Evolutionary conservation across 1,140 invertebrate species (phyloP), one percentile per base, ranked within the genome.

Genomic region (Calosoma granatense): DNA sequence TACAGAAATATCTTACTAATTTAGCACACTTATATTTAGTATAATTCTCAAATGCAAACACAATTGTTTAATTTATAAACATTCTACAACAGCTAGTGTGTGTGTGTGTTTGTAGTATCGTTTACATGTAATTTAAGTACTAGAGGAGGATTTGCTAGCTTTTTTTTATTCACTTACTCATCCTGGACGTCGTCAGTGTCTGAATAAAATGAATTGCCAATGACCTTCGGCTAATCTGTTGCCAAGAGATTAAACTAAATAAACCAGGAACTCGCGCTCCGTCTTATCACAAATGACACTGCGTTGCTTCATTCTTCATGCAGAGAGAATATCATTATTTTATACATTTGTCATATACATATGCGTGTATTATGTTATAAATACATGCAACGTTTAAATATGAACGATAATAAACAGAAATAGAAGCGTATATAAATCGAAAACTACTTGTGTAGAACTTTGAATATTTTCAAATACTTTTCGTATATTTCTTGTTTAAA

Each of bases 201-300:
- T 47, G n/a, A 47, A 47, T 12, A 11, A 4, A 12, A 47, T 11
- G 17, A 47, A 12, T 6, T 6, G 41, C 41, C 6, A 47, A 47
- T 47, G 41, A 47, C 41, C 41, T 47, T 47, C 41, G 41, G 4
- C 6, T 47, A 47, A 47, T 47, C 41, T 6, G 41, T 47, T 47
- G 41, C 41, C 41, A 47, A 47, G 41, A 47, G 41, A 47, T 47
- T 47, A 47, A 11, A 47, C 4, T 11, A 47, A 47, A 47, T 47
- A 47, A 47, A 11, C 41, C 41, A 47, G 41, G 41, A 47, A 47
- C 41, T 47, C 17, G 41, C 26, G 6, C 17, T 12, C 9, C 41
- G 17, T 47, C 41, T 47, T 47, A 47, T 47, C 41, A 11, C n/a
- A 17, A 47, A 17, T 47, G 41, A 47, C 41, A 47, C 41, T 47